Percentiles rank a stretch among this genome's conserved stretches.
These are phyloP conservation scores for Flabesymbios commensalis DNA, from an alignment of 2,888 invertebrate species.

Conservation along the genomic window DNA sequence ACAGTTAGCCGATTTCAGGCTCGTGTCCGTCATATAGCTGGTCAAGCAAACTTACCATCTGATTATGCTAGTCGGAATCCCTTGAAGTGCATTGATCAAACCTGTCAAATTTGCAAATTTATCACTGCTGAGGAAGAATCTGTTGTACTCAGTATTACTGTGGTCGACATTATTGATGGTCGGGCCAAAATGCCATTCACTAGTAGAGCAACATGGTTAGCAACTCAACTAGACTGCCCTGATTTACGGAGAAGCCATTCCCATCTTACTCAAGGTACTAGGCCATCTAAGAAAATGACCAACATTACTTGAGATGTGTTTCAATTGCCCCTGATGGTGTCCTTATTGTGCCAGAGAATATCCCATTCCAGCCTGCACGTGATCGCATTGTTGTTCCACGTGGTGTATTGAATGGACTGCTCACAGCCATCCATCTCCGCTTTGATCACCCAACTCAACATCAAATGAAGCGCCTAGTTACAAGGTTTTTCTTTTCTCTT, in stretches of 20 bases:
- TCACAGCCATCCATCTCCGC: constrained; percentile 4
- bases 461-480: constrained; percentile 3
- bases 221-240: constrained; percentile 6
- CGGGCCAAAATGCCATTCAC: constrained; percentile 5
- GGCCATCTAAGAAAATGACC: background rate
- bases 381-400: constrained; percentile 5
- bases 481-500: background rate
- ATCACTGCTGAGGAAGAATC: background rate
- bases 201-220: constrained; percentile 1
- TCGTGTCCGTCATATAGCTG: background rate
- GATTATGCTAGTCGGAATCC: constrained; percentile 10
- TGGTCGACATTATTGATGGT: background rate
- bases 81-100: background rate
- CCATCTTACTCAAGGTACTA: constrained; percentile 12
- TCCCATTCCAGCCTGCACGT: background rate
- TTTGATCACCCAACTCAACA: constrained; percentile 3
- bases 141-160: background rate
- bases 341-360: background rate
- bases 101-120: constrained; percentile 6
- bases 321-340: constrained; percentile 2
- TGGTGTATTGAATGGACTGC: background rate
- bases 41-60: constrained; percentile 11
- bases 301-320: background rate
- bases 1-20: constrained; percentile 7
- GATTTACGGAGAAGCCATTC: constrained; percentile 9